A percentile compares a stretch with the other conserved stretches of the same genome.
phyloP scores from a whole-genome alignment of 2,888 invertebrate genomes.

The Dryadula phaetusa region DNA sequence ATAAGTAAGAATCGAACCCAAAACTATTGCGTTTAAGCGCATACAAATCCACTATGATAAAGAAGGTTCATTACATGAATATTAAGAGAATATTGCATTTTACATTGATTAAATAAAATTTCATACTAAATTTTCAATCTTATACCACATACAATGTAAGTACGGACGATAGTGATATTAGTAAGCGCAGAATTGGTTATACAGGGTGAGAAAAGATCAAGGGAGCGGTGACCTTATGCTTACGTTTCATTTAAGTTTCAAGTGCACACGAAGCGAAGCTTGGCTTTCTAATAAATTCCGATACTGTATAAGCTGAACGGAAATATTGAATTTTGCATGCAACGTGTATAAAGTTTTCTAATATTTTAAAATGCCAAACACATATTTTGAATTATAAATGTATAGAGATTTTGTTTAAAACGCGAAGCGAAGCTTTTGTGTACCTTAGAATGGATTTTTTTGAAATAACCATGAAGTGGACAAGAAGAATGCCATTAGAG shows the following conservation, averaged over 20 bases:
- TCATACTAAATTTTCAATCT: constrained; percentile 36
- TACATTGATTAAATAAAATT: too few relatives aligned
- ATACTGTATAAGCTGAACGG: constrained; percentile 6
- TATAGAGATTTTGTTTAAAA: not conserved
- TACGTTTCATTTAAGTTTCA: constrained; percentile 29
- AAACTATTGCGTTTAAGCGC: too few relatives aligned
- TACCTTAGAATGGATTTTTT: too few relatives aligned
- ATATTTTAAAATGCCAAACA: constrained; percentile 7
- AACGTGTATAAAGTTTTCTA: constrained; percentile 4
- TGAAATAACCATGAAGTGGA: too few relatives aligned
- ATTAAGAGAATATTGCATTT: too few relatives aligned
- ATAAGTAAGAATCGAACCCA: too few relatives aligned
- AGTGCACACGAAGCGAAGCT: constrained; percentile 23
- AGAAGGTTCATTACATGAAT: too few relatives aligned
- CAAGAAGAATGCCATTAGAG: too few relatives aligned
- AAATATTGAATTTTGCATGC: constrained; percentile 11
- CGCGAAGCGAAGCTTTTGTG: too few relatives aligned
- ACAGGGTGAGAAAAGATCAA: constrained; percentile 65
- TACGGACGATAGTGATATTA: constrained; percentile 70
- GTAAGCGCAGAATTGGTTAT: constrained; percentile 64
- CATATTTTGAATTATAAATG: constrained; percentile 8
- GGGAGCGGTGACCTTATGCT: constrained; percentile 33
- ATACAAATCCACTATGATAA: too few relatives aligned
- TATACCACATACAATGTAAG: constrained; percentile 57
- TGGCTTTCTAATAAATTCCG: constrained; percentile 8